Base-by-base conservation (phyloP, 2,113 vertebrate species). In the Myrmophylax atrothorax region DNA sequence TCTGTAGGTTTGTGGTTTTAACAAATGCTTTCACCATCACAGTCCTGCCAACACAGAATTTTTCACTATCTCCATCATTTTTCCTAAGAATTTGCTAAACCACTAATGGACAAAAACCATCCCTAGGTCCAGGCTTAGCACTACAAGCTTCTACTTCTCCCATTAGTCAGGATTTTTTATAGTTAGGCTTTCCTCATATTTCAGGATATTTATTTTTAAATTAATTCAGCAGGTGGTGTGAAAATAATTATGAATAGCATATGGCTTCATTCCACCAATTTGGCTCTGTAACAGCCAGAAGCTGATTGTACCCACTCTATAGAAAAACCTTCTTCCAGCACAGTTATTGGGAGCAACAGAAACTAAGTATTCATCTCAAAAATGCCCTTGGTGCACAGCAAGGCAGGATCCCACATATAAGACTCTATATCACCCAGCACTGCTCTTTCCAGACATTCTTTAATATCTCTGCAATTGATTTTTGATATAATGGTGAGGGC, bases 161-260 rank as follows among this genome's bases (percentile, higher is more conserved):
- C 16, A 4, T n/a, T 16, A 72, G 6, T 18, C 55, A 52, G 24
- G 37, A 52, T 12, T 60, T 55, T 42, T n/a, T 79, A 6, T 7
- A 68, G 22, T 44, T 37, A 40, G 7, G 23, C 13, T 86, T 84
- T 59, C 37, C 42, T 75, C 77, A 40, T 10, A 14, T 87, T 62
- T 87, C 81, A 85, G n/a, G 38, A 42, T 60, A 91, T 72, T 94
- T 60, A 66, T 62, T 92, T 95, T 62, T 46, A 79, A 87, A 94
- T 64, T 7, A 79, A 82, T 31, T 49, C 53, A 79, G 62, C 37
- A 79, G 66, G 46, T 42, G 58, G 35, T 85, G 42, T 14, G 53
- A 79, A 82, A 94, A 79, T 50, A 83, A 66, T 62, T 59, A 23
- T 7, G 40, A 82, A 13, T 10, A 94, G 13, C 44, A 77, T 63